Conservation (phyloP, 2,888 invertebrate genomes). For the Ctenicera cuprea region DNA sequence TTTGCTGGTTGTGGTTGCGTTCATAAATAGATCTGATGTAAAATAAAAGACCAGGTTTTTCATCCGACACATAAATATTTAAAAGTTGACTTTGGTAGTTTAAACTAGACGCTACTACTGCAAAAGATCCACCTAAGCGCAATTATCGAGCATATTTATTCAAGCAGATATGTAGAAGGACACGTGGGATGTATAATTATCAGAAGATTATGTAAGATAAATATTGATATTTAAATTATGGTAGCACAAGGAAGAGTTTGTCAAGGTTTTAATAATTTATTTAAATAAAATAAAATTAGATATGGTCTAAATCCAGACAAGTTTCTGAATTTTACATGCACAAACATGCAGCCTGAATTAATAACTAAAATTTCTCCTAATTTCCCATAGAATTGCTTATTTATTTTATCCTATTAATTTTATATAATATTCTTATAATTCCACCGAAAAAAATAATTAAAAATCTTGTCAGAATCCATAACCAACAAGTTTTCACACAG, state of each 20-base stretch:
- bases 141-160: neutral
- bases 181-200: slow-evolving; percentile 4
- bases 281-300: no score
- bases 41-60: slow-evolving; percentile 9
- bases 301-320: no score
- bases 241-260: neutral
- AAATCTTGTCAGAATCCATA: no score
- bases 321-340: no score
- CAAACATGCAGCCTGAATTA: neutral
- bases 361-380: no score
- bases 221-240: neutral
- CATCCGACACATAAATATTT: slow-evolving; percentile 27
- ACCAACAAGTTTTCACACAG: no score
- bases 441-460: no score
- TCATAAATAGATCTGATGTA: slow-evolving; percentile 25
- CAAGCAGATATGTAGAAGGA: neutral
- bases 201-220: neutral
- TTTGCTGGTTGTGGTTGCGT: slow-evolving; percentile 6
- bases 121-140: neutral
- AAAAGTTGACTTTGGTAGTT: neutral
- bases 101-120: neutral
- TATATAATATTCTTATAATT: no score
- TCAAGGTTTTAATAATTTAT: neutral
- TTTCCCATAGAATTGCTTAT: no score
- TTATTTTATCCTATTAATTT: no score